phyloP scores from a whole-genome alignment of 2,888 invertebrate species.

The Parapristionchus giblindavisi region DNA sequence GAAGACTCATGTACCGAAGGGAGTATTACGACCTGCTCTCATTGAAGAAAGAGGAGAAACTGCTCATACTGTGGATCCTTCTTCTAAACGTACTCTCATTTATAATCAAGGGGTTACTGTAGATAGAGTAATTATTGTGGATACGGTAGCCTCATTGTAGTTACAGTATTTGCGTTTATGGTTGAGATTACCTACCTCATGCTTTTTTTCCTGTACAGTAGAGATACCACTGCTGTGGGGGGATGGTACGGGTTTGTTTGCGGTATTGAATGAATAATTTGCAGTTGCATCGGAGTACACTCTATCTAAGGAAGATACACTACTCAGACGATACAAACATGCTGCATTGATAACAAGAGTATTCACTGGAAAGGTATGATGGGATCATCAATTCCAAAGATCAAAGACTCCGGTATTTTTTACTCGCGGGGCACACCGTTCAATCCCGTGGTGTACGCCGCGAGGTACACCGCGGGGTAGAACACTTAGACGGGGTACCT shows the following conservation, averaged over 20 bases:
- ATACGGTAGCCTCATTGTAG: no score
- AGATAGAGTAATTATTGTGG: no score
- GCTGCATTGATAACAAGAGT: conserved; percentile 31
- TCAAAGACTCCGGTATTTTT: not conserved
- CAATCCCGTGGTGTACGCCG: no score
- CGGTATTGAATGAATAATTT: not conserved
- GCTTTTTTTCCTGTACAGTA: no score
- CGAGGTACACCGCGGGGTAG: no score
- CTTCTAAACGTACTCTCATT: no score
- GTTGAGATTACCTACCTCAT: not conserved
- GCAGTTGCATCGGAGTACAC: conserved; percentile 9
- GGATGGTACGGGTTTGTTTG: not conserved
- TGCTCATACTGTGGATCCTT: no score
- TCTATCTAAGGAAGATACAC: conserved; percentile 27
- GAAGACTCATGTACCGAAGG: conserved; percentile 19
- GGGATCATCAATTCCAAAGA: not conserved
- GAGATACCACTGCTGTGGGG: not conserved
- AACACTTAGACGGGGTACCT: no score
- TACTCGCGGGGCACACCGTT: not conserved
- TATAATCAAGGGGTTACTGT: no score
- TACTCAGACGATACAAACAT: conserved; percentile 27
- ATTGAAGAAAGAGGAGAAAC: conserved; percentile 23
- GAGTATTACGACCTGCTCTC: not conserved
- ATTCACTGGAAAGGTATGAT: conserved; percentile 19
- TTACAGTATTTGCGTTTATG: not conserved